These are phyloP conservation scores for Coecobrya sp. DNA, from an alignment of 2,888 invertebrate genomes.

Conservation along the genomic window DNA sequence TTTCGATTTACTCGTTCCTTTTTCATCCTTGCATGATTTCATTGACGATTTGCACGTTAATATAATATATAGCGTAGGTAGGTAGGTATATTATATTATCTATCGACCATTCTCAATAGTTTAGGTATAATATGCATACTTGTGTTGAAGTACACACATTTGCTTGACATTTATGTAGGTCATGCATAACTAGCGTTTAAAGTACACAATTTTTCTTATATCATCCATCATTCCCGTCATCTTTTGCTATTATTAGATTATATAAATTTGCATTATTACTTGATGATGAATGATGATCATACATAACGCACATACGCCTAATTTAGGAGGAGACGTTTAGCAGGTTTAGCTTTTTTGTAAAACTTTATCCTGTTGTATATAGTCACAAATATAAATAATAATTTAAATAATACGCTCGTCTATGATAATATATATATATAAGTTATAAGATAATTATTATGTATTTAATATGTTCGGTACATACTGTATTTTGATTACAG, in stretches of 20 bases:
- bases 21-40: slow-evolving; percentile 25
- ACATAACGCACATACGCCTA: not conserved
- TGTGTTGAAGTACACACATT: not conserved
- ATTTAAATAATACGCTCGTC: slow-evolving; percentile 53
- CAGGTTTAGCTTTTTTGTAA: not conserved
- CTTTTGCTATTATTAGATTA: slow-evolving; percentile 56
- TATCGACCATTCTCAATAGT: not conserved
- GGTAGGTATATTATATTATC: not conserved
- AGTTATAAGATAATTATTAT: slow-evolving; percentile 16
- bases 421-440: slow-evolving; percentile 10
- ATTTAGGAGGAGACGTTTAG: slow-evolving; percentile 14
- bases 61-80: not conserved
- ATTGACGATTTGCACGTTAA: slow-evolving; percentile 23
- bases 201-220: slow-evolving; percentile 13
- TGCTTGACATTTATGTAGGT: slow-evolving; percentile 12
- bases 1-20: slow-evolving; percentile 41
- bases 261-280: slow-evolving; percentile 68
- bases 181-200: slow-evolving; percentile 23
- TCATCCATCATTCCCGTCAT: slow-evolving; percentile 42
- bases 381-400: slow-evolving; percentile 65
- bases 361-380: not conserved
- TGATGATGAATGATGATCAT: slow-evolving; percentile 54
- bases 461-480: slow-evolving; percentile 18
- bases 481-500: slow-evolving; percentile 62
- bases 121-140: not conserved